phyloP scores from a whole-genome alignment of 1,140 invertebrate genomes.

The Drosophila guanche region DNA sequence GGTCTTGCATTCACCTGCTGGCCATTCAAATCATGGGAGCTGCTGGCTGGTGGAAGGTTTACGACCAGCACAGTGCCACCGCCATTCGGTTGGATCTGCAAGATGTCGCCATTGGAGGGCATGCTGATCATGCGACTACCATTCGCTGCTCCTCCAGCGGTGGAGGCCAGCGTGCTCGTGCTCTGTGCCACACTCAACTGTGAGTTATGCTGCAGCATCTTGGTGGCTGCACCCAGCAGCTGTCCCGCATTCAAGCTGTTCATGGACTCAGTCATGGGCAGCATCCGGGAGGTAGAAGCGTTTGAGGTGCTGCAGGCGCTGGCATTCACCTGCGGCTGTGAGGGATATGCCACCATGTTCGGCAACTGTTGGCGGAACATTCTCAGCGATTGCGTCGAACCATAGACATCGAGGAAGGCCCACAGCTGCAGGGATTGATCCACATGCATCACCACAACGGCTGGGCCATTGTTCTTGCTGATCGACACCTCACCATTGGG shows the following conservation, averaged over 20 bases:
- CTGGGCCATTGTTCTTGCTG: constrained; percentile 92
- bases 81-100: constrained; percentile 86
- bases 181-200: constrained; percentile 72
- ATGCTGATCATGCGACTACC: constrained; percentile 83
- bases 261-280: constrained; percentile 84
- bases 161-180: constrained; percentile 64
- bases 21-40: constrained; percentile 67
- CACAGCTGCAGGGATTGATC: constrained; percentile 94
- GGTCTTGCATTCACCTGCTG: constrained; percentile 47
- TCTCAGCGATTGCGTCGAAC: constrained; percentile 94
- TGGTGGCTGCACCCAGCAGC: constrained; percentile 73
- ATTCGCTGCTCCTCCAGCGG: constrained; percentile 76
- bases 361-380: constrained; percentile 85
- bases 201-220: constrained; percentile 66
- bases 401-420: constrained; percentile 98
- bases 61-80: constrained; percentile 91
- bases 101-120: constrained; percentile 85
- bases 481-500: constrained; percentile 94
- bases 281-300: constrained; percentile 55
- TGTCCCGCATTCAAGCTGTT: constrained; percentile 84
- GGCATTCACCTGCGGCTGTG: constrained; percentile 65
- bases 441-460: constrained; percentile 95
- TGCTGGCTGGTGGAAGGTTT: constrained; percentile 88
- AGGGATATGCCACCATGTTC: constrained; percentile 79
- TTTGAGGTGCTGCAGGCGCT: constrained; percentile 34